Conservation (phyloP, 2,888 invertebrate species). For the Trisateles emortualis region DNA sequence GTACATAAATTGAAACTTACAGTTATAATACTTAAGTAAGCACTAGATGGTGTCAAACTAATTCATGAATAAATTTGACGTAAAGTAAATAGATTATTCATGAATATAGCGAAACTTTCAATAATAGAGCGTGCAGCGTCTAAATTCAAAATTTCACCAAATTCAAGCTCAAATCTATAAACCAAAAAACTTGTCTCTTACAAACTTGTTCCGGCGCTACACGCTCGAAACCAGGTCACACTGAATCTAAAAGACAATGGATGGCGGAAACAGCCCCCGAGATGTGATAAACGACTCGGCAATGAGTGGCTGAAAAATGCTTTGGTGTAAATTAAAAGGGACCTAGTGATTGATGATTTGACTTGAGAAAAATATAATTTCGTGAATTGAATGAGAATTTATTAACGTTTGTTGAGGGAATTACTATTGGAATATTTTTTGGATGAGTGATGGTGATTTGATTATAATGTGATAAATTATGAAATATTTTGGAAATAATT, state of each 20-base stretch:
- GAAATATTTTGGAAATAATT: background rate
- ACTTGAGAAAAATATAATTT: slow-evolving; percentile 58
- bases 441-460: slow-evolving; percentile 39
- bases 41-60: background rate
- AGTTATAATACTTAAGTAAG: too few species aligned
- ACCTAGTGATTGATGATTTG: slow-evolving; percentile 67
- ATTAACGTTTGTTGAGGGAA: slow-evolving; percentile 41
- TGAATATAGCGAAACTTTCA: background rate
- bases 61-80: background rate
- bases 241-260: slow-evolving; percentile 70
- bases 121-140: slow-evolving; percentile 1
- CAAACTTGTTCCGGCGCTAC: slow-evolving; percentile 37
- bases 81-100: background rate
- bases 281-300: slow-evolving; percentile 74
- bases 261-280: slow-evolving; percentile 54
- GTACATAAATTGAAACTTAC: too few species aligned
- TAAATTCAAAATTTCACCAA: slow-evolving; percentile 11
- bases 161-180: slow-evolving; percentile 34
- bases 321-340: slow-evolving; percentile 72
- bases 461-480: slow-evolving; percentile 21
- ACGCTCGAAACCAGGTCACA: slow-evolving; percentile 60
- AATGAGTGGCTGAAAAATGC: slow-evolving; percentile 74
- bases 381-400: slow-evolving; percentile 53
- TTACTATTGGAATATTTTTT: slow-evolving; percentile 35
- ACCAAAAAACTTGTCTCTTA: slow-evolving; percentile 45